phyloP scores from a whole-genome alignment of 1,140 invertebrate species.

The Heliothis subflexa region DNA sequence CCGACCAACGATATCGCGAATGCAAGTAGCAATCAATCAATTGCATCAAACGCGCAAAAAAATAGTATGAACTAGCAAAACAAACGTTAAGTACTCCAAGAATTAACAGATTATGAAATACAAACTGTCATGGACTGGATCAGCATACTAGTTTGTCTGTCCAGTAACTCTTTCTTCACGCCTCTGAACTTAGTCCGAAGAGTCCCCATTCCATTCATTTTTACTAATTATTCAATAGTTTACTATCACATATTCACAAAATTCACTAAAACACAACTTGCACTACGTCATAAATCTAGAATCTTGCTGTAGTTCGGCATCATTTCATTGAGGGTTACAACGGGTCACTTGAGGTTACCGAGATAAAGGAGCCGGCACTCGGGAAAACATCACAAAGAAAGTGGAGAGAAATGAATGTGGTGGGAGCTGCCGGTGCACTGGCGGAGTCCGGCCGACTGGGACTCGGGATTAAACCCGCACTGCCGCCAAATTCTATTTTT shows the following conservation, averaged over 20 bases:
- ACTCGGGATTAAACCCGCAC: slow-evolving; percentile 74
- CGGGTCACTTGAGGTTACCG: neutral
- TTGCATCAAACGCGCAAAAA: neutral
- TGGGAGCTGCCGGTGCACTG: slow-evolving; percentile 78
- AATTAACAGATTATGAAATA: slow-evolving; percentile 55
- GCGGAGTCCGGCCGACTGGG: slow-evolving; percentile 71
- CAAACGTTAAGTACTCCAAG: neutral
- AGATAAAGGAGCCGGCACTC: slow-evolving; percentile 4
- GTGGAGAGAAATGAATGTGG: slow-evolving; percentile 64
- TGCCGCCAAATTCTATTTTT: slow-evolving; percentile 86
- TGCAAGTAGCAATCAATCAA: neutral
- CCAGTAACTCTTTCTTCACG: slow-evolving; percentile 91
- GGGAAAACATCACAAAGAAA: slow-evolving; percentile 19
- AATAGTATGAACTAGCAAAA: too few species aligned
- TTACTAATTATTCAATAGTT: slow-evolving; percentile 57
- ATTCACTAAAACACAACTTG: slow-evolving; percentile 41
- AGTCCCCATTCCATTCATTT: slow-evolving; percentile 80
- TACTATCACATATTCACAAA: slow-evolving; percentile 52
- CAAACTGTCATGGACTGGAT: slow-evolving; percentile 92
- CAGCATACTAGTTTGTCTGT: slow-evolving; percentile 89
- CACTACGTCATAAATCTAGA: slow-evolving; percentile 15
- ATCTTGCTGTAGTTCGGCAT: slow-evolving; percentile 9
- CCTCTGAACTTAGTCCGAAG: slow-evolving; percentile 90
- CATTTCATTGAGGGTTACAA: slow-evolving; percentile 5
- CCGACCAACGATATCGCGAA: neutral